Conservation (phyloP, 2,113 vertebrate genomes). For the Tiliqua scincoides region DNA sequence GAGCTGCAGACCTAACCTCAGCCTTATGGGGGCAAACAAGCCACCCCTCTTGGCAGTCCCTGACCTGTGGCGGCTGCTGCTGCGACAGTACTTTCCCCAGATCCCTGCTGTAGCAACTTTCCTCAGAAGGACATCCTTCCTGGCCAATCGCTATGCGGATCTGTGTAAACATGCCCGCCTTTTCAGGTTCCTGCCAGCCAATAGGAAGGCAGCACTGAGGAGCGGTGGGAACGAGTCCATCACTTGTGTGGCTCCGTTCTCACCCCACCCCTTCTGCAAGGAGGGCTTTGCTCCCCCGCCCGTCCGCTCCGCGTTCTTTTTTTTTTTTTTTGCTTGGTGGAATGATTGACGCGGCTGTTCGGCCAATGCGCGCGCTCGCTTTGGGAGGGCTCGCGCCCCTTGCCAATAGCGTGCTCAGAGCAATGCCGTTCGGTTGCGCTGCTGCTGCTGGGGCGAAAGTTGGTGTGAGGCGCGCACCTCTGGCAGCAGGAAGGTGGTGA, state of each 20-base stretch:
- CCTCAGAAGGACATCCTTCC: rapidly evolving
- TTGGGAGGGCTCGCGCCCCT: rapidly evolving
- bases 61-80: neutral
- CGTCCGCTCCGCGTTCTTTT: neutral
- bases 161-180: rapidly evolving
- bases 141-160: rapidly evolving
- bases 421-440: neutral
- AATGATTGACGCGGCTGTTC: rapidly evolving
- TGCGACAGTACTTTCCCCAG: rapidly evolving
- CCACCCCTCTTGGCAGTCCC: neutral
- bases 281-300: rapidly evolving
- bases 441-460: neutral
- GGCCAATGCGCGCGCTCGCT: neutral
- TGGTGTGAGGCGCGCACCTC: constrained; percentile 6
- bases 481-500: constrained; percentile 39
- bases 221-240: neutral
- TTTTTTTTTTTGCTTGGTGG: too few species aligned
- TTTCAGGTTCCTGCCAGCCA: rapidly evolving
- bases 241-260: neutral
- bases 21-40: neutral
- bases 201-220: neutral
- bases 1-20: neutral
- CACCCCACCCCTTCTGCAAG: neutral
- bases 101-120: neutral
- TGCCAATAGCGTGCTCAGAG: constrained; percentile 28